Conservation (phyloP, 1,140 invertebrate species). For the Caenorhabditis inopinata region DNA sequence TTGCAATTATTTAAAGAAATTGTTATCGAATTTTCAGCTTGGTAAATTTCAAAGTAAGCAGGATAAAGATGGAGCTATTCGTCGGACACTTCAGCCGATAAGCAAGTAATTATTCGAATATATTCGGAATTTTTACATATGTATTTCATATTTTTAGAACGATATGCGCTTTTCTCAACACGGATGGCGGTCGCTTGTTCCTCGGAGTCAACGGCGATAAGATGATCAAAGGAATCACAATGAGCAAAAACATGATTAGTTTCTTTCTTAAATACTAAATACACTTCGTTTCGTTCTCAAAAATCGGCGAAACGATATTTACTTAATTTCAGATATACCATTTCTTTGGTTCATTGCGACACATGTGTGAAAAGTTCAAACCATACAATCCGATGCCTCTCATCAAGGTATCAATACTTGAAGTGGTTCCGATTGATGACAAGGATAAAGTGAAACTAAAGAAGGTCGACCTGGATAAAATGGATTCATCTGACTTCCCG, state of each 20-base stretch:
- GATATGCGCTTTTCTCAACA: slow-evolving; percentile 41
- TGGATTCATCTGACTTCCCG: background rate
- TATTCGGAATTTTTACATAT: background rate
- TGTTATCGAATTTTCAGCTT: background rate
- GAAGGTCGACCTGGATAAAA: background rate
- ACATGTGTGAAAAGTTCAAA: slow-evolving; percentile 26
- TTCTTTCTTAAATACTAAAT: background rate
- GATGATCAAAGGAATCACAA: slow-evolving; percentile 23
- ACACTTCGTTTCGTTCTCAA: no score
- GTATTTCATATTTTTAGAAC: slow-evolving; percentile 3
- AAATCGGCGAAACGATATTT: no score
- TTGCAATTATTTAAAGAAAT: background rate
- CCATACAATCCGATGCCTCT: background rate
- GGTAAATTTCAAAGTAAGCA: background rate
- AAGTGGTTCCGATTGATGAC: background rate
- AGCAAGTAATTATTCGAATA: slow-evolving; percentile 21
- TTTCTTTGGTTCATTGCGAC: slow-evolving; percentile 15
- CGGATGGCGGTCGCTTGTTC: slow-evolving; percentile 25
- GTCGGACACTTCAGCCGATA: slow-evolving; percentile 38
- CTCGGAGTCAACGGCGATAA: slow-evolving; percentile 33
- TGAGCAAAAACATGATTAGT: slow-evolving; percentile 34
- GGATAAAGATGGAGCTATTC: slow-evolving; percentile 8
- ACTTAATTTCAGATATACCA: slow-evolving; percentile 31
- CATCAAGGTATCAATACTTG: slow-evolving; percentile 18
- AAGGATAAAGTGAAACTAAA: background rate